Evolutionary conservation across 2,888 invertebrate species (phyloP), one percentile per base, ranked within the genome.

Genomic region (Archaeoteleia sp.): DNA sequence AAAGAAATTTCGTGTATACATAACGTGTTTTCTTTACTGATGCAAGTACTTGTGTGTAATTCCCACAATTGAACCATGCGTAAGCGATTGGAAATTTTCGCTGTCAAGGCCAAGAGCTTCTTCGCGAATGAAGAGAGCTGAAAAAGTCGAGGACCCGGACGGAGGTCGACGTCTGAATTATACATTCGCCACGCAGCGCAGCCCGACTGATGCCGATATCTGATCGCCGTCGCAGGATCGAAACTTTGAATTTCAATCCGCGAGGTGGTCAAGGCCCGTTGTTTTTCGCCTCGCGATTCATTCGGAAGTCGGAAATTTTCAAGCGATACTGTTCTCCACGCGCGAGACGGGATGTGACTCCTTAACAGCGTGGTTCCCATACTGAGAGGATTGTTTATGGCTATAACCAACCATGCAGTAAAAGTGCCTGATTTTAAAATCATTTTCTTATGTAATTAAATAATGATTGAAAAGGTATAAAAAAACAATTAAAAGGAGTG

Each of bases 241-340:
- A 57, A 67, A 78, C 73, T 74, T 74, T 76, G 78, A 78, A 78
- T 78, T 79, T 76, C 73, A 76, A 78, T 77, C 71, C 66, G 43
- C 60, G 69, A 57, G 55, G 39, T 73, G 74, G 72, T 77, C 74
- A 79, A 77, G 79, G 77, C 58, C 63, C 58, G 45, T 53, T 25
- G 42, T 32, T 62, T 67, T 67, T 67, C 42, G 43, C n/a, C n/a
- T 55, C 32, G 46, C 39, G 13, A 55, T 67, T 49, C 49, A 48
- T 51, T 39, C 51, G 25, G 30, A 43, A 49, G 43, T 20, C 20
- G 20, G 2, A 20, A 20, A 20, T 20, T 20, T 2, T 20, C 20
- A 20, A 20, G 5, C 20, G n/a, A n/a, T n/a, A n/a, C n/a, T n/a
- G n/a, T n/a, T n/a, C n/a, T n/a, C n/a, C n/a, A n/a, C n/a, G n/a